These are phyloP conservation scores for Danio choprae DNA, from an alignment of 2,797 vertebrate species.

Conservation along the genomic window DNA sequence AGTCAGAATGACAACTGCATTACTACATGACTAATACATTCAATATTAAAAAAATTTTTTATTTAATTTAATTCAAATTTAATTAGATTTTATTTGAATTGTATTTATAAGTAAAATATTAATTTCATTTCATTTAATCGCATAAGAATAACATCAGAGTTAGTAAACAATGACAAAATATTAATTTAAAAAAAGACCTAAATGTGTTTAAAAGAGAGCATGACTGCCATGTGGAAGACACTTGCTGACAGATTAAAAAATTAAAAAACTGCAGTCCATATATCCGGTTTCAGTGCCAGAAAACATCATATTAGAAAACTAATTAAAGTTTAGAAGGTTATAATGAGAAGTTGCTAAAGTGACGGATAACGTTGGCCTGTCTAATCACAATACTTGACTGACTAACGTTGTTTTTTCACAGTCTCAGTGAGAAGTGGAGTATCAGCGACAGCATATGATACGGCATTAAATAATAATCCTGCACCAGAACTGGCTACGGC, in stretches of 20 bases:
- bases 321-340: constrained; percentile 53
- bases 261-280: background rate
- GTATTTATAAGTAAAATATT: too few species aligned
- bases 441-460: constrained; percentile 47
- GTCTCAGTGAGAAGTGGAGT: constrained; percentile 52
- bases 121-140: too few species aligned
- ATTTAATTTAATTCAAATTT: too few species aligned
- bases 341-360: constrained; percentile 77
- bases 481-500: background rate
- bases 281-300: constrained; percentile 67
- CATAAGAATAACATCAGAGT: too few species aligned
- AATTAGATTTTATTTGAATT: too few species aligned
- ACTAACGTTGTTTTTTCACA: constrained; percentile 50
- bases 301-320: constrained; percentile 62
- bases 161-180: too few species aligned
- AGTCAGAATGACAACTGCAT: too few species aligned
- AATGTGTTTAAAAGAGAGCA: background rate
- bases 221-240: background rate
- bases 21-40: too few species aligned
- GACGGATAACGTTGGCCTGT: constrained; percentile 45
- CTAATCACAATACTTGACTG: constrained; percentile 55
- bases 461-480: constrained; percentile 22
- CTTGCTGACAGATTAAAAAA: too few species aligned
- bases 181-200: background rate
- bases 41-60: too few species aligned